A percentile compares a stretch with the other conserved stretches of the same genome.
phyloP scores from a whole-genome alignment of 1,140 invertebrate genomes.

The Drosophila lowei region DNA sequence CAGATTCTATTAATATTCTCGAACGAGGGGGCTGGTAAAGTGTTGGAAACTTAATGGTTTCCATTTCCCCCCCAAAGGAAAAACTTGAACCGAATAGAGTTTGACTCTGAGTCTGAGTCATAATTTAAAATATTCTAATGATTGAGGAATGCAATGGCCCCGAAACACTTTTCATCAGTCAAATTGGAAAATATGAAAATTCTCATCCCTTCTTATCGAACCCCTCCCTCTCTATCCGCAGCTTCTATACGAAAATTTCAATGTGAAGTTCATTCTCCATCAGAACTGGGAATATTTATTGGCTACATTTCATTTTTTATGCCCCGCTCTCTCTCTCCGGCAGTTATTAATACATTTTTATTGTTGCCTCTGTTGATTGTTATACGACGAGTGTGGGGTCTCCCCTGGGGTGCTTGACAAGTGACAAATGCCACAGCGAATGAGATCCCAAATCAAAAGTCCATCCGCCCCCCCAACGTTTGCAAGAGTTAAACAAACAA shows the following conservation, averaged over 20 bases:
- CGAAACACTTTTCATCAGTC: constrained; percentile 61
- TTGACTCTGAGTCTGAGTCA: constrained; percentile 48
- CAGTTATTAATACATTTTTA: constrained; percentile 69
- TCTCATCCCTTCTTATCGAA: background rate
- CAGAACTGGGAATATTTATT: constrained; percentile 38
- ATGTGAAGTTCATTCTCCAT: constrained; percentile 52
- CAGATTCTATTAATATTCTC: constrained; percentile 71
- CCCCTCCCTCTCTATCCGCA: constrained; percentile 12
- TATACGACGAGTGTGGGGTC: constrained; percentile 45
- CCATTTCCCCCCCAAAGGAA: background rate
- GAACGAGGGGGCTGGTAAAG: constrained; percentile 32
- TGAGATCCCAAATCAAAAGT: constrained; percentile 55
- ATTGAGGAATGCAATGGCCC: constrained; percentile 55
- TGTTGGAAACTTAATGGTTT: constrained; percentile 72
- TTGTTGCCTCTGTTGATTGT: constrained; percentile 66
- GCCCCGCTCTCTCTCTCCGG: constrained; percentile 27
- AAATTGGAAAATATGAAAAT: constrained; percentile 57
- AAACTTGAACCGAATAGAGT: constrained; percentile 44
- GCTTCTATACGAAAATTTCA: constrained; percentile 20
- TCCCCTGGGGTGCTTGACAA: constrained; percentile 35
- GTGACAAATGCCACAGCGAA: constrained; percentile 44
- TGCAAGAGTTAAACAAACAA: constrained; percentile 49
- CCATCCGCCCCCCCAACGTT: constrained; percentile 25
- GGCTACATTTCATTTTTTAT: constrained; percentile 60
- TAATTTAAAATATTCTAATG: constrained; percentile 65